Percentiles rank a stretch among this genome's conserved stretches.
Evolutionary conservation across 1,140 invertebrate species (phyloP).

Genomic region (Drosophila takahashii): DNA sequence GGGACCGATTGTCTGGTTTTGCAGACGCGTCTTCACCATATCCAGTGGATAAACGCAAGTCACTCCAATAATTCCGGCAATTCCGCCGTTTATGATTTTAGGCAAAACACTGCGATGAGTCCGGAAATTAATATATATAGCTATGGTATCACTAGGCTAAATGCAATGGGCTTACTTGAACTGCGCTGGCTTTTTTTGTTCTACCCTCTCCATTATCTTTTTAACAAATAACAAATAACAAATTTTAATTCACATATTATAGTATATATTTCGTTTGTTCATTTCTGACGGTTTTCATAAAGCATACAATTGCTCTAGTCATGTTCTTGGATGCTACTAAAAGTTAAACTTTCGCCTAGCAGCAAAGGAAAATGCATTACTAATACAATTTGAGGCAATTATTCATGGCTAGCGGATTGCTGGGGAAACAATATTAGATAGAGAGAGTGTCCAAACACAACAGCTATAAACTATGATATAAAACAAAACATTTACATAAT

Average conservation of each 20-base stretch:
- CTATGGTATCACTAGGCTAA: too few species aligned
- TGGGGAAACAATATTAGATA: constrained; percentile 15
- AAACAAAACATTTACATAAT: constrained; percentile 44
- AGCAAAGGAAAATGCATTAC: constrained; percentile 65
- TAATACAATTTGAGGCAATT: constrained; percentile 45
- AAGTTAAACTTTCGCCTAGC: constrained; percentile 37
- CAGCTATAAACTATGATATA: constrained; percentile 38
- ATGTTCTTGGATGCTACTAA: constrained; percentile 35
- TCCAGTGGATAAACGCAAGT: constrained; percentile 99
- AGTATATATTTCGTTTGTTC: constrained; percentile 26
- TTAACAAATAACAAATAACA: background rate
- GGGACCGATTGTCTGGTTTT: constrained; percentile 95
- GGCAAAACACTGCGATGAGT: constrained; percentile 89
- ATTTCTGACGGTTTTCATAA: constrained; percentile 34
- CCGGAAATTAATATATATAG: background rate
- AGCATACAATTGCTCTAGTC: constrained; percentile 35
- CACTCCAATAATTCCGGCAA: constrained; percentile 99
- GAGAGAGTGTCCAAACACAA: constrained; percentile 38
- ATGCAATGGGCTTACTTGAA: constrained; percentile 18
- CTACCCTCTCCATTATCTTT: background rate
- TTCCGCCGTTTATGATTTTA: constrained; percentile 98
- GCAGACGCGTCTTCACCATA: constrained; percentile 97
- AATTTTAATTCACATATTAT: background rate
- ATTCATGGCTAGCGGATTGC: constrained; percentile 21
- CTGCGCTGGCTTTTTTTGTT: constrained; percentile 2